Evolutionary conservation across 2,797 vertebrate species (phyloP).

Genomic region (Botia almorhae): DNA sequence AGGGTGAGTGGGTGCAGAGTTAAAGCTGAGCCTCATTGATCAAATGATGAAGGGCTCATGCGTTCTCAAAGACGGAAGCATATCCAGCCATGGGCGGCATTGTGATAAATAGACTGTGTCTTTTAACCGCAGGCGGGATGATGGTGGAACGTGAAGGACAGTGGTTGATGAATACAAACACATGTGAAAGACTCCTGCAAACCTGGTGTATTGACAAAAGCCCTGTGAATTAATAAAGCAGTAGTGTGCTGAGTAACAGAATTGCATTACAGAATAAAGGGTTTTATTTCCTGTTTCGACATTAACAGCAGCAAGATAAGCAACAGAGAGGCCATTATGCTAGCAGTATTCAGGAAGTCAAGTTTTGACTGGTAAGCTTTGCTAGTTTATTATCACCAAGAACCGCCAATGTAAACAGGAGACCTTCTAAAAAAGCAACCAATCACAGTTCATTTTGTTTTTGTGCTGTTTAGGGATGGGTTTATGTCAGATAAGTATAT

Average conservation of each 20-base stretch:
- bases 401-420: not conserved
- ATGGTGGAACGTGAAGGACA: not conserved
- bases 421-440: not conserved
- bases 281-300: no score
- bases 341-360: no score
- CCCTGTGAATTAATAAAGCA: not conserved
- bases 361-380: no score
- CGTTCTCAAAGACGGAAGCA: constrained; percentile 57
- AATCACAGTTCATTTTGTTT: not conserved
- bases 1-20: constrained; percentile 56
- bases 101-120: constrained; percentile 40
- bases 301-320: no score
- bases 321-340: no score
- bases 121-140: constrained; percentile 33
- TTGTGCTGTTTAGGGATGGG: not conserved
- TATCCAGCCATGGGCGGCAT: constrained; percentile 25
- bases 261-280: no score
- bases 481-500: not conserved
- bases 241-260: no score
- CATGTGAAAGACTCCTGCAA: not conserved
- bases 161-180: constrained; percentile 12
- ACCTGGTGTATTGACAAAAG: not conserved
- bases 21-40: constrained; percentile 65
- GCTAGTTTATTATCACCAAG: not conserved
- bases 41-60: constrained; percentile 64